A percentile compares a stretch with the other conserved stretches of the same genome.
phyloP scores from a whole-genome alignment of 2,888 invertebrate genomes.

The Isotomurus palustris region DNA sequence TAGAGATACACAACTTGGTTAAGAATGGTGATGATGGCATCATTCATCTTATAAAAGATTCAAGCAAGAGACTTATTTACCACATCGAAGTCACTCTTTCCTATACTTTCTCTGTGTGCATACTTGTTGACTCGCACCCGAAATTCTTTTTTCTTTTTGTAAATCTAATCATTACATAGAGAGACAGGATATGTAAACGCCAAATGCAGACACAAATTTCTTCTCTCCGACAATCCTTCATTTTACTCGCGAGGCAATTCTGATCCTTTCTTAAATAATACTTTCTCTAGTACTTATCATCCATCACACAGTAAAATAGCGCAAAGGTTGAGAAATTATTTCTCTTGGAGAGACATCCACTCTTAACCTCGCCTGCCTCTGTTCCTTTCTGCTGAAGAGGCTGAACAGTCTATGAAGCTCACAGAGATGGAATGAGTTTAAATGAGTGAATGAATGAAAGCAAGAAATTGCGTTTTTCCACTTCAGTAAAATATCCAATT shows the following conservation, averaged over 20 bases:
- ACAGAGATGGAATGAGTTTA: slow-evolving; percentile 15
- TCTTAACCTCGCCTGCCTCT: background rate
- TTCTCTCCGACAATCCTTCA: too few relatives aligned
- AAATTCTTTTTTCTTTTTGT: slow-evolving; percentile 17
- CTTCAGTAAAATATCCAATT: slow-evolving; percentile 45
- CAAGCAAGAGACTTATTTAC: background rate
- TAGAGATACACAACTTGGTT: slow-evolving; percentile 1
- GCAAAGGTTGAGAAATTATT: too few relatives aligned
- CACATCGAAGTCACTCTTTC: background rate
- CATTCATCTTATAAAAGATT: background rate
- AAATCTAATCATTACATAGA: slow-evolving; percentile 28
- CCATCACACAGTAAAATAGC: too few relatives aligned
- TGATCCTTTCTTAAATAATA: background rate
- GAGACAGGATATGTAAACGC: slow-evolving; percentile 43
- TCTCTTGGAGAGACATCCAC: too few relatives aligned
- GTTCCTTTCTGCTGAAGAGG: background rate
- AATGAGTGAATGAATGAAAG: slow-evolving; percentile 19
- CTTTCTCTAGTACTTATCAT: background rate
- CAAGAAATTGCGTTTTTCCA: slow-evolving; percentile 44
- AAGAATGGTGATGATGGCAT: background rate
- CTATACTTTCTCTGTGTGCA: background rate
- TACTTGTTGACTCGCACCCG: slow-evolving; percentile 9
- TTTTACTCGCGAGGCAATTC: too few relatives aligned
- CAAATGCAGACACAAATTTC: slow-evolving; percentile 40
- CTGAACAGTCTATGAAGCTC: slow-evolving; percentile 9